phyloP scores from a whole-genome alignment of 2,113 vertebrate genomes.

The Pseudopipra pipra region DNA sequence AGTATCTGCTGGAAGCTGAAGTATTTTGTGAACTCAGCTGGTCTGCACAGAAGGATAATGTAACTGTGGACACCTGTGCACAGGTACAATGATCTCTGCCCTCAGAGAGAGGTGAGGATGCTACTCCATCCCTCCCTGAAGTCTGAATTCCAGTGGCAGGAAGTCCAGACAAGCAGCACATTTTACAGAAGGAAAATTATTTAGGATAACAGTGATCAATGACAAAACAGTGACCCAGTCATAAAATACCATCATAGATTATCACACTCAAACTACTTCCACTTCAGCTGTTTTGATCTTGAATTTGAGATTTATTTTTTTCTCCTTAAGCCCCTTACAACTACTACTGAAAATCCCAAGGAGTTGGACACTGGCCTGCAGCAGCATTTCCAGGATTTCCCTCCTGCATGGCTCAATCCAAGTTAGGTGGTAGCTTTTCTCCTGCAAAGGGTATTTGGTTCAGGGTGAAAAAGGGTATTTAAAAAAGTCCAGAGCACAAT shows the following conservation, averaged over 20 bases:
- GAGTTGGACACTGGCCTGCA: neutral
- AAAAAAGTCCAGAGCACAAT: neutral
- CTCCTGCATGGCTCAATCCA: neutral
- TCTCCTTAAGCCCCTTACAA: neutral
- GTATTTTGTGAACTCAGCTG: neutral
- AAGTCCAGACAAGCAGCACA: neutral
- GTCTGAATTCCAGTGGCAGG: neutral
- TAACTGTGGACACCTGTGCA: accelerated
- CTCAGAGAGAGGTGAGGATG: neutral
- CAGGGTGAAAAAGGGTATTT: neutral
- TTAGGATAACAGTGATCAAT: neutral
- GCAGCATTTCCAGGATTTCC: neutral
- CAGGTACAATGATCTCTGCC: neutral
- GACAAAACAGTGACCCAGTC: neutral
- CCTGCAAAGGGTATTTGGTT: neutral
- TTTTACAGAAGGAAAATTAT: neutral
- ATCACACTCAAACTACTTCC: neutral
- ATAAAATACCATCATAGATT: neutral
- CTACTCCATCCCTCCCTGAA: neutral
- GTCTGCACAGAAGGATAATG: accelerated
- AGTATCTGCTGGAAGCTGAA: neutral
- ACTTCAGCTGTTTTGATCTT: neutral
- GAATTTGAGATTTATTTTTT: neutral
- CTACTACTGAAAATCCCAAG: neutral
- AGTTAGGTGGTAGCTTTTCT: neutral